Percentiles rank a stretch among this genome's conserved stretches.
Evolutionary conservation across 2,113 vertebrate species (phyloP).

Genomic region (Rhipidura dahli): DNA sequence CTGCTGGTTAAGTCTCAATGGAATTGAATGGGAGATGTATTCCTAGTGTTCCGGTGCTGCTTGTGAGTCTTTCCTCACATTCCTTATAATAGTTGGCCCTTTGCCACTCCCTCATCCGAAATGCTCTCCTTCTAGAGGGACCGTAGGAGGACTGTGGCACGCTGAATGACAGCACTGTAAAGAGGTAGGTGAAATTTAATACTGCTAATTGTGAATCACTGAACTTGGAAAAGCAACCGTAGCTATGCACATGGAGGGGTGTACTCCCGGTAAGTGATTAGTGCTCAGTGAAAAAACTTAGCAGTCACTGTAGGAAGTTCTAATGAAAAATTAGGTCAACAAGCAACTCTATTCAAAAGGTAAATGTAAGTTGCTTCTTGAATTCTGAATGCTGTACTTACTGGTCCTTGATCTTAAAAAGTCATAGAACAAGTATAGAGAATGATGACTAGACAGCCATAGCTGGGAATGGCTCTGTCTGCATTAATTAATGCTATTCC

Average conservation of each 20-base stretch:
- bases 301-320: not conserved
- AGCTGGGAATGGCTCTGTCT: not conserved
- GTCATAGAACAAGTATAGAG: not conserved
- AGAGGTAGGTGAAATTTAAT: not conserved
- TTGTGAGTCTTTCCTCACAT: not conserved
- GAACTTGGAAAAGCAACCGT: not conserved
- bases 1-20: not conserved
- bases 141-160: not conserved
- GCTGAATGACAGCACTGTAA: not conserved
- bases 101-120: not conserved
- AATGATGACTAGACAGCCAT: not conserved
- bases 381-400: not conserved
- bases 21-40: not conserved
- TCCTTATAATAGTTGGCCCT: not conserved
- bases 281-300: not conserved
- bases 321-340: not conserved
- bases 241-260: not conserved
- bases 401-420: not conserved
- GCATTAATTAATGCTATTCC: not conserved
- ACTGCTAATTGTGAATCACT: not conserved
- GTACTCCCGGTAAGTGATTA: not conserved
- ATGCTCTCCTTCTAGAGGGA: not conserved
- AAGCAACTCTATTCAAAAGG: not conserved
- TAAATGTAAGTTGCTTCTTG: not conserved
- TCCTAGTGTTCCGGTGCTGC: not conserved